Conservation (phyloP, 2,113 vertebrate genomes). For the Cynopterus brachyotis region DNA sequence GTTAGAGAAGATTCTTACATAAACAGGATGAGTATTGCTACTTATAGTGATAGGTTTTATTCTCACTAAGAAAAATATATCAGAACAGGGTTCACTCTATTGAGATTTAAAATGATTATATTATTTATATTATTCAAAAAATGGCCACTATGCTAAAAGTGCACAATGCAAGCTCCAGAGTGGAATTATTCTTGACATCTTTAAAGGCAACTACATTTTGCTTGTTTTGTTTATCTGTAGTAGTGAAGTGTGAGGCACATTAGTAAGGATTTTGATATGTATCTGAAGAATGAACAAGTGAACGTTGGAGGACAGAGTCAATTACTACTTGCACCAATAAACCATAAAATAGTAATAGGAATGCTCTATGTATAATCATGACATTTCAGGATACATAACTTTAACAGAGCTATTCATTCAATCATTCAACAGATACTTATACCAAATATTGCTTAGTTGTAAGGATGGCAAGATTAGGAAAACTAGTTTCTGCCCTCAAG, state of each 20-base stretch:
- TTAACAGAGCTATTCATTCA: not conserved
- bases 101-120: conserved; percentile 37
- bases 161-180: not conserved
- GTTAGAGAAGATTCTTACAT: not conserved
- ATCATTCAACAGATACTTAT: not conserved
- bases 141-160: not conserved
- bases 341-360: not conserved
- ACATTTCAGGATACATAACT: not conserved
- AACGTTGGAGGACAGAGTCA: not conserved
- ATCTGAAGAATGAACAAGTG: not conserved
- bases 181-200: not conserved
- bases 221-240: not conserved
- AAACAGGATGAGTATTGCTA: not conserved
- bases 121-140: conserved; percentile 17
- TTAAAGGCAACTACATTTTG: not conserved
- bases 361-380: not conserved
- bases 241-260: not conserved
- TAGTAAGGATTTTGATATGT: not conserved
- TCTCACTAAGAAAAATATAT: not conserved
- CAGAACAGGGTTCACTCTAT: not conserved
- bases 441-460: not conserved
- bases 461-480: not conserved
- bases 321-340: not conserved
- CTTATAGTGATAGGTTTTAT: not conserved
- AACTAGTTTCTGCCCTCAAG: not conserved